Evolutionary conservation across 35 echinoderm and acorn worm genomes (phyloP), one percentile per base, ranked within the genome.

Genomic region (Lytechinus pictus): DNA sequence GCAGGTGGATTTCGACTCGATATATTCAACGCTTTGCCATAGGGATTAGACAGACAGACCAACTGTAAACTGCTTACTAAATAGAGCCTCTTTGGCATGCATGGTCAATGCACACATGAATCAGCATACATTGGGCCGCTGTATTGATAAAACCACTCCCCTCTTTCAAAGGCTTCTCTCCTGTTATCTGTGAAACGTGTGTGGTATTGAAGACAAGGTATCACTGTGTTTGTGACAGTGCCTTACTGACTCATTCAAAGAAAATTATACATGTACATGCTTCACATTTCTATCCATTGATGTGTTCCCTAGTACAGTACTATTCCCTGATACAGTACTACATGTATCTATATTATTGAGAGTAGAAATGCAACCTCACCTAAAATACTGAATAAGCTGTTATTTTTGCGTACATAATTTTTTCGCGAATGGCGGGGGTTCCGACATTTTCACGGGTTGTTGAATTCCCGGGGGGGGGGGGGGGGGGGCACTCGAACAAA

Each of bases 21-120:
- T 90, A 90, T 52, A 9, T 54, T 90, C 14, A 55, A 57, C 57
- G 55, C 54, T 93, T 57, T 93, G 52, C 92, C 11, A 10, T 93
- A 93, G 11, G 55, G 92, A 93, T 93, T 93, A 93, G 54, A 93
- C 92, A 93, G 54, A 93, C 92, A 93, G 54, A 27, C 92, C 92
- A 93, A 93, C 92, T 93, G 92, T 93, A 93, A 93, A 93, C 92
- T 93, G 92, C 54, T 93, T 57, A 54, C 88, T 54, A 90, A 90
- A 90, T 54, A 90, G 88, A 54, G 88, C 52, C 92, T 54, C 27
- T 93, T 27, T 14, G 21, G 13, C 33, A 44, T 44, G 53, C 27
- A 55, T 57, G 54, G 53, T 93, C 92, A 93, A 54, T 53, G 92
- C 27, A 57, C 54, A 93, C 92, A 93, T 79, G 66, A 90, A 54